Base-by-base conservation (phyloP, 2,888 invertebrate species). In the Oscheius sp. region DNA sequence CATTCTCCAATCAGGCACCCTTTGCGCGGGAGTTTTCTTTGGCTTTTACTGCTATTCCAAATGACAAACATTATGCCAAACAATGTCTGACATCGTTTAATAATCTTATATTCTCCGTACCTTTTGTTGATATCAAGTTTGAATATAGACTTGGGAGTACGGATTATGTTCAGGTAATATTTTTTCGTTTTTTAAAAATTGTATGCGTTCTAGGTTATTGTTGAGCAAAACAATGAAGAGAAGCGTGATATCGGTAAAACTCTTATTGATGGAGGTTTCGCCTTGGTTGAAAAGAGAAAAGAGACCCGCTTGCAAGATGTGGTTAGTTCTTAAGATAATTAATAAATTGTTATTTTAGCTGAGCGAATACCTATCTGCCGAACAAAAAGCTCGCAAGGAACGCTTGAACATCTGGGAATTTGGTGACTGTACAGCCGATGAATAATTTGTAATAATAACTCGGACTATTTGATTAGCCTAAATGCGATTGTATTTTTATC, bases 381-480 rank as follows among this genome's bases (percentile, higher is more conserved):
- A 89, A 75, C 87, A 88, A 23, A 82, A 83, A 37, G 89, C 89
- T 34, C 88, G 88, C 71, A 70, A 69, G 27, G 85, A 86, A 34
- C 94, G 94, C 87, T 90, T 91, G 83, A 93, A 93, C 88, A 92
- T 98, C 85, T 98, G 97, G 97, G 92, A 93, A 87, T 97, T 97
- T 87, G 98, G 98, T n/a, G 98, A 98, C 88, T 94, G 96, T 89
- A 93, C 93, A n/a, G n/a, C n/a, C n/a, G n/a, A n/a, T n/a, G n/a
- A n/a, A n/a, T n/a, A n/a, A n/a, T n/a, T n/a, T n/a, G n/a, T n/a
- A n/a, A n/a, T n/a, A n/a, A n/a, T n/a, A n/a, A n/a, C n/a, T n/a
- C n/a, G n/a, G n/a, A n/a, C n/a, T n/a, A n/a, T n/a, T n/a, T n/a
- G n/a, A n/a, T n/a, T n/a, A n/a, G n/a, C n/a, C n/a, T n/a, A n/a